phyloP scores from a whole-genome alignment of 1,140 invertebrate species.

The Apis mellifera region Amel_HAv3.1 CM009940.2:10744501-10745000 shows the following conservation, averaged over 20 bases:
- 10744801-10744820: neutral
- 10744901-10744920: neutral
- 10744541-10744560: too few relatives aligned
- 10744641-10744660: too few relatives aligned
- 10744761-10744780: neutral
- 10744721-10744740: neutral
- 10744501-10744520: neutral
- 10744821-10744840: neutral
- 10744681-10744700: too few relatives aligned
- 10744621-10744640: too few relatives aligned
- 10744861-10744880: neutral
- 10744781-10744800: neutral
- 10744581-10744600: too few relatives aligned
- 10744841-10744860: neutral
- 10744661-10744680: too few relatives aligned
- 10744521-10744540: neutral
- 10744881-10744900: neutral
- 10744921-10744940: neutral
- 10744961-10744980: neutral
- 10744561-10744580: too few relatives aligned
- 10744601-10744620: too few relatives aligned
- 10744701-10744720: too few relatives aligned
- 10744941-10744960: neutral
- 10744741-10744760: neutral
- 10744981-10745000: neutral